Conservation (phyloP, 2,113 vertebrate genomes). For the Rattus rattus region DNA sequence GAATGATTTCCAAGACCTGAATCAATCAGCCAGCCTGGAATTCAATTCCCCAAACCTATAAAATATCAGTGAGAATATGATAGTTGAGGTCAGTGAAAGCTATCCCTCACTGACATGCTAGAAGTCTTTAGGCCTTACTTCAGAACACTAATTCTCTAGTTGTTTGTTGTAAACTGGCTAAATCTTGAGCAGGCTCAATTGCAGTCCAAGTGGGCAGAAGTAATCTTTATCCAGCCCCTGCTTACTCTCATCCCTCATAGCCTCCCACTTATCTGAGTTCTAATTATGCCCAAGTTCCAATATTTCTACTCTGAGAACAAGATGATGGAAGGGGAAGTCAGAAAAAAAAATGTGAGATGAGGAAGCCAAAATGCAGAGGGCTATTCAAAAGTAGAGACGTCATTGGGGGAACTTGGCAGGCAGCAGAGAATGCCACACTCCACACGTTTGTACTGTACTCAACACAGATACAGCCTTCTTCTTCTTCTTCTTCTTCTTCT, state of each 20-base stretch:
- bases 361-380: background rate
- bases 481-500: too few species aligned
- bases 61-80: background rate
- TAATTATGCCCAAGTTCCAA: background rate
- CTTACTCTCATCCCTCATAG: background rate
- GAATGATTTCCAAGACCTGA: slow-evolving; percentile 47
- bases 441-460: background rate
- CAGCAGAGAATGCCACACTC: background rate
- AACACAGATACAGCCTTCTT: background rate
- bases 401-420: background rate
- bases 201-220: accelerated
- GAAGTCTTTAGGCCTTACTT: background rate
- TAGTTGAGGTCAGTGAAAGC: background rate
- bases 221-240: background rate
- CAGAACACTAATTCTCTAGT: background rate
- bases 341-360: background rate
- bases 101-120: background rate
- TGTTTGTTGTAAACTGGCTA: accelerated
- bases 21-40: background rate
- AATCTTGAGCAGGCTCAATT: background rate
- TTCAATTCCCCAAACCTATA: background rate
- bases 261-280: background rate
- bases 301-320: background rate
- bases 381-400: accelerated
- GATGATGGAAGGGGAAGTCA: background rate